These are phyloP conservation scores for Syritta pipiens DNA, from an alignment of 2,888 invertebrate species.

Conservation along the genomic window DNA sequence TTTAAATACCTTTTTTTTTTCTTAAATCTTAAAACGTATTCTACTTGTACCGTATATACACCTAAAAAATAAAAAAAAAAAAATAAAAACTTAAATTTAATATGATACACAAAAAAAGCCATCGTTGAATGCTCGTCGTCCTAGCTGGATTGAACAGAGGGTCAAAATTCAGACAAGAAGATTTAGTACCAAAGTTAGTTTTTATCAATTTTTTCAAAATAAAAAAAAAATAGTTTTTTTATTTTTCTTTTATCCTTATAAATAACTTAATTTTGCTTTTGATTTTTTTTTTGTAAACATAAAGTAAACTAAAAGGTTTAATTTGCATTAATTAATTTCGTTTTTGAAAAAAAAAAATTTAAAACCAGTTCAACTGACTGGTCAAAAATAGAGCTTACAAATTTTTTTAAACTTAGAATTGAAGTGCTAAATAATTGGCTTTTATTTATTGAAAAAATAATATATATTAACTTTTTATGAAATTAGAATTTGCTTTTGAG, in stretches of 20 bases:
- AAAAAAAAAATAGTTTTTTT: conserved; percentile 5
- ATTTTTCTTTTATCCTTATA: conserved; percentile 3
- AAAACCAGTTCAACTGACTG: conserved; percentile 12
- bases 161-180: conserved; percentile 80
- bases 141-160: conserved; percentile 80
- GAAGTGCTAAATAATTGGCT: conserved; percentile 3
- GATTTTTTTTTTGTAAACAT: conserved; percentile 1
- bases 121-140: conserved; percentile 79
- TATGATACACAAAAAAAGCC: conserved; percentile 74
- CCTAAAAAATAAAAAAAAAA: conserved; percentile 64
- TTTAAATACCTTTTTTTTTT: too few species aligned
- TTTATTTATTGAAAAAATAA: neutral
- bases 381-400: conserved; percentile 29
- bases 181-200: conserved; percentile 80
- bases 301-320: neutral
- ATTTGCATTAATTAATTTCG: conserved; percentile 20
- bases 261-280: conserved; percentile 47
- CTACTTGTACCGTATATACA: conserved; percentile 28
- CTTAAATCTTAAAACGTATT: conserved; percentile 37
- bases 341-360: neutral
- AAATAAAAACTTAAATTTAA: conserved; percentile 71
- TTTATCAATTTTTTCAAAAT: conserved; percentile 68
- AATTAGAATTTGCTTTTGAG: conserved; percentile 18
- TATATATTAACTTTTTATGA: conserved; percentile 49
- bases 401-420: conserved; percentile 8